Percentiles rank a stretch among this genome's conserved stretches.
phyloP scores from a whole-genome alignment of 2,888 invertebrate species.

The Stegophylla sp. region DNA sequence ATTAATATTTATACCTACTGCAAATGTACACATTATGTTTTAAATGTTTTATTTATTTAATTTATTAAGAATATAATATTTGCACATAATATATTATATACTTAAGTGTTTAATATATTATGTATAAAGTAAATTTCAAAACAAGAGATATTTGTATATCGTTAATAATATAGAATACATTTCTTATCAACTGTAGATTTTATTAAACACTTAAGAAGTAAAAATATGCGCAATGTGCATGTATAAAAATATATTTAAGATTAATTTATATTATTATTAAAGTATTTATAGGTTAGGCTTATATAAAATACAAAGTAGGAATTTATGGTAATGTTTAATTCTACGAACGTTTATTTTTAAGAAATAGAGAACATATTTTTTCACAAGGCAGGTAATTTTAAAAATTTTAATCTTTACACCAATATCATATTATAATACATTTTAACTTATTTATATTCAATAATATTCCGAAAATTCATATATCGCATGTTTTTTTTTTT shows the following conservation, averaged over 20 bases:
- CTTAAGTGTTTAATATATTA: conserved; percentile 28
- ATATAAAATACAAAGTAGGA: background rate
- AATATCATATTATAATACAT: background rate
- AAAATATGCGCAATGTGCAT: conserved; percentile 23
- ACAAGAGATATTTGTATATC: conserved; percentile 10
- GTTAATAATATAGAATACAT: conserved; percentile 14
- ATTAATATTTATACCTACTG: conserved; percentile 25
- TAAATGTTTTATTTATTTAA: conserved; percentile 37
- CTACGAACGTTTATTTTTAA: conserved; percentile 17
- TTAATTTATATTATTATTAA: conserved; percentile 33
- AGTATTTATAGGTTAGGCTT: conserved; percentile 24
- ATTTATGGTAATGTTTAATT: conserved; percentile 20
- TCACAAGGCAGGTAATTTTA: conserved; percentile 46
- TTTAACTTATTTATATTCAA: conserved; percentile 26
- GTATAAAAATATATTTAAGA: conserved; percentile 25
- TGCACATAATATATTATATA: background rate
- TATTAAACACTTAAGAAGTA: conserved; percentile 16
- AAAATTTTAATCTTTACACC: conserved; percentile 7
- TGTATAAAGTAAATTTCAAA: background rate
- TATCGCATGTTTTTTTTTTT: conserved; percentile 23
- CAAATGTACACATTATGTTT: conserved; percentile 45
- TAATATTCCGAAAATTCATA: conserved; percentile 8
- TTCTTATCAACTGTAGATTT: background rate
- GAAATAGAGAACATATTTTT: conserved; percentile 22
- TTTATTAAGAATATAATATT: conserved; percentile 39